phyloP scores from a whole-genome alignment of 1,140 invertebrate species.

The Drosophila ficusphila region DNA sequence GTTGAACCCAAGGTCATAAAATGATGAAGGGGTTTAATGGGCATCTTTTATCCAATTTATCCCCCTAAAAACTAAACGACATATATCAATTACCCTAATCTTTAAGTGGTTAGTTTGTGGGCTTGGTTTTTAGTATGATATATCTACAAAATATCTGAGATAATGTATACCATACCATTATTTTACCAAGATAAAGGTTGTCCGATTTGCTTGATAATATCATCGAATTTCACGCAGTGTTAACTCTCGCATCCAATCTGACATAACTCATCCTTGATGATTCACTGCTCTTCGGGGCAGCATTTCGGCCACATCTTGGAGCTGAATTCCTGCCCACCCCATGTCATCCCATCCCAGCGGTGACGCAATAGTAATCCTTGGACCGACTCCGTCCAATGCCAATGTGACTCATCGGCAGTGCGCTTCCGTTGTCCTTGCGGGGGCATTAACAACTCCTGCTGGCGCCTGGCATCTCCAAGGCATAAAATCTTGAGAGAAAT shows the following conservation, averaged over 20 bases:
- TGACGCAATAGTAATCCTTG: constrained; percentile 76
- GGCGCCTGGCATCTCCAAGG: constrained; percentile 46
- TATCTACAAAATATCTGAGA: too few relatives aligned
- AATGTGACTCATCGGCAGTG: constrained; percentile 60
- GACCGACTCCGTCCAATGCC: constrained; percentile 48
- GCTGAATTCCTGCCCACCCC: neutral
- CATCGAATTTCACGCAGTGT: neutral
- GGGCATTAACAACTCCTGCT: constrained; percentile 63
- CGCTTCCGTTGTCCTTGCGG: constrained; percentile 60
- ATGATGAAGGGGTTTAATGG: too few relatives aligned
- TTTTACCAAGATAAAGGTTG: too few relatives aligned
- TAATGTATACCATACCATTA: too few relatives aligned
- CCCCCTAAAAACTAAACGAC: too few relatives aligned
- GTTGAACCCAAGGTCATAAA: neutral
- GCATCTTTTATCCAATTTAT: neutral
- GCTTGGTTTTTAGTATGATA: too few relatives aligned
- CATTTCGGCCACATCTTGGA: constrained; percentile 10
- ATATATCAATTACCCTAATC: too few relatives aligned
- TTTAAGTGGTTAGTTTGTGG: too few relatives aligned
- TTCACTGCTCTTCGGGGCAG: constrained; percentile 18
- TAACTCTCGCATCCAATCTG: neutral
- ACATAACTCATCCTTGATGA: constrained; percentile 29
- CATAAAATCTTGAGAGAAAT: constrained; percentile 19
- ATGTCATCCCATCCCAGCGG: neutral
- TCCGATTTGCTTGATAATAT: too few relatives aligned